A percentile compares a stretch with the other conserved stretches of the same genome.
phyloP scores from a whole-genome alignment of 1,140 invertebrate species.

The Drosophila pandora region DNA sequence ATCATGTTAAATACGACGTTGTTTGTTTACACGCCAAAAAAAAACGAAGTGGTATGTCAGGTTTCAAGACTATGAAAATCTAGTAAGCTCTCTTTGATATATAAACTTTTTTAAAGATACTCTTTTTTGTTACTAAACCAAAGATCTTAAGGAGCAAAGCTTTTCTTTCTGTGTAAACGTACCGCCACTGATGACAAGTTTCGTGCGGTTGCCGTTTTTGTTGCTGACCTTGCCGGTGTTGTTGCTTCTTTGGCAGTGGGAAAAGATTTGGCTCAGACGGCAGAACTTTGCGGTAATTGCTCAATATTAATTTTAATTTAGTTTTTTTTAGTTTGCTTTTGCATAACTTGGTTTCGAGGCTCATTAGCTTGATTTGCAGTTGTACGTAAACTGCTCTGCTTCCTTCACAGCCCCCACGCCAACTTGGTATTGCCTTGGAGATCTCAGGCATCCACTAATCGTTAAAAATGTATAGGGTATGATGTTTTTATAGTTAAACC shows the following conservation, averaged over 20 bases:
- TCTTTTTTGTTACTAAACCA: too few species aligned
- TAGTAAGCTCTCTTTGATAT: slow-evolving; percentile 1
- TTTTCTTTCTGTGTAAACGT: slow-evolving; percentile 8
- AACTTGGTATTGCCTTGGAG: slow-evolving; percentile 35
- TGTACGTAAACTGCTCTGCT: slow-evolving; percentile 41
- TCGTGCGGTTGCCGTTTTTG: slow-evolving; percentile 45
- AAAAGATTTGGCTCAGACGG: slow-evolving; percentile 43
- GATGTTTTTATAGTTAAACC: slow-evolving; percentile 4
- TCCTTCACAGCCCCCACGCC: slow-evolving; percentile 44
- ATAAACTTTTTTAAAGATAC: too few species aligned
- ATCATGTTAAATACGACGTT: not conserved
- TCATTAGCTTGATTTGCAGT: slow-evolving; percentile 64
- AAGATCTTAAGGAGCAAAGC: not conserved
- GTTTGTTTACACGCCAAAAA: not conserved
- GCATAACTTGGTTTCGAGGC: slow-evolving; percentile 24
- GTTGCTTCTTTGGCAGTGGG: slow-evolving; percentile 60
- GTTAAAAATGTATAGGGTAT: slow-evolving; percentile 2
- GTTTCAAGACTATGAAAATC: not conserved
- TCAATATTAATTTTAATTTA: slow-evolving; percentile 42
- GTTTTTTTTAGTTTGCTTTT: slow-evolving; percentile 9
- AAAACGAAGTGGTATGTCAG: not conserved
- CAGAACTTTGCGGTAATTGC: slow-evolving; percentile 66
- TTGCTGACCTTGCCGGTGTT: slow-evolving; percentile 53
- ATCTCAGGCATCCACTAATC: not conserved
- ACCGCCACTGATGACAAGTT: slow-evolving; percentile 47